Conservation (phyloP, 2,797 vertebrate genomes). For the Heliangelus exortis region DNA sequence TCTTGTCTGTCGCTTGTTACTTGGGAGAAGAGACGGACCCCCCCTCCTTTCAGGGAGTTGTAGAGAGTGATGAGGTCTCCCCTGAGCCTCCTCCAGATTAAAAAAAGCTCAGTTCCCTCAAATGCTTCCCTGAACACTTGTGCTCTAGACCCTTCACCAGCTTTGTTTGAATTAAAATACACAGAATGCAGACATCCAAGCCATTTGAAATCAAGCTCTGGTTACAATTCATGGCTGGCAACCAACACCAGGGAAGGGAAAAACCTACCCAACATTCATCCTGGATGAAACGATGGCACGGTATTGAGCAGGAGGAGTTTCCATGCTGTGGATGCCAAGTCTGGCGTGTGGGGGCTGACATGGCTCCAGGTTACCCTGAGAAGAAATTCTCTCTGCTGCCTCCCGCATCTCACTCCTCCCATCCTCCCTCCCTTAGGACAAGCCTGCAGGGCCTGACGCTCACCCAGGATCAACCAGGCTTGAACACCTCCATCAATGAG, state of each 20-base stretch:
- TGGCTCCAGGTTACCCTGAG: not conserved
- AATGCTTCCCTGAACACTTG: too few species aligned
- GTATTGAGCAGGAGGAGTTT: not conserved
- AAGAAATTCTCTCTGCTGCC: not conserved
- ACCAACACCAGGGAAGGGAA: not conserved
- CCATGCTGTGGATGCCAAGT: fast-evolving
- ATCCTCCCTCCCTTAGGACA: fast-evolving
- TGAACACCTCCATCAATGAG: not conserved
- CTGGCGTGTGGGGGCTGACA: not conserved
- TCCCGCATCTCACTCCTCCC: not conserved
- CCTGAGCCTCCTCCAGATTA: too few species aligned
- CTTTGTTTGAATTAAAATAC: not conserved
- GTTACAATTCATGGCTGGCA: not conserved
- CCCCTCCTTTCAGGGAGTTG: too few species aligned
- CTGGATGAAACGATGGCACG: not conserved
- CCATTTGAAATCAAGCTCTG: not conserved
- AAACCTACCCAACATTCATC: not conserved
- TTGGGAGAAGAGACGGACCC: too few species aligned
- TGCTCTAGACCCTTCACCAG: too few species aligned
- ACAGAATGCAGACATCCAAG: not conserved
- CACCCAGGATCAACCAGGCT: too few species aligned
- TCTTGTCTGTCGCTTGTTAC: too few species aligned
- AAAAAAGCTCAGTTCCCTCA: too few species aligned
- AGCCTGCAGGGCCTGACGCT: too few species aligned
- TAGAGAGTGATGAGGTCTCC: too few species aligned